Evolutionary conservation across 2,797 vertebrate genomes (phyloP).

Genomic region (Jordanella pulchra): DNA sequence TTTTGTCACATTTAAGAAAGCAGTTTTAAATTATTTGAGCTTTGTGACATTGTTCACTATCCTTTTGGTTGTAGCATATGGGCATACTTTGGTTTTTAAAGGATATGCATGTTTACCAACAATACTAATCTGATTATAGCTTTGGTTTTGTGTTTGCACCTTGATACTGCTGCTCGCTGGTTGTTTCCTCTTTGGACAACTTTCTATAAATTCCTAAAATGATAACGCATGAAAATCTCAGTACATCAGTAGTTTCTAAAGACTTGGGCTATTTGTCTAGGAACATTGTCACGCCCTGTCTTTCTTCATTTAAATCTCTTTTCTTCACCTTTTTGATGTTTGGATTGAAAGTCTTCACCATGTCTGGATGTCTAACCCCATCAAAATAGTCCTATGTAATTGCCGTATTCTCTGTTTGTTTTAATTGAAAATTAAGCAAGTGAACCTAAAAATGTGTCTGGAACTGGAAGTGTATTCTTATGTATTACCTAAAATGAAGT

Average conservation of each 20-base stretch:
- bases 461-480: background rate
- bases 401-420: background rate
- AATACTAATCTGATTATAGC: background rate
- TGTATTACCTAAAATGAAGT: background rate
- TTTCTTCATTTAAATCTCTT: background rate
- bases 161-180: background rate
- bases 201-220: background rate
- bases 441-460: background rate
- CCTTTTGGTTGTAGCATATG: constrained; percentile 57
- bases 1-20: background rate
- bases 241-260: background rate
- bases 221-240: background rate
- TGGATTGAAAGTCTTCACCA: background rate
- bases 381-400: background rate
- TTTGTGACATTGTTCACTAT: constrained; percentile 32
- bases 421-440: background rate
- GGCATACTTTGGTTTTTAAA: background rate
- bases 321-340: background rate
- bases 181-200: background rate
- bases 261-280: background rate
- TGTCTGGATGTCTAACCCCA: background rate
- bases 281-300: no score
- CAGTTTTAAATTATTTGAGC: constrained; percentile 2
- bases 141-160: background rate
- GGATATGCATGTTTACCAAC: background rate